Evolutionary conservation across 2,888 invertebrate genomes (phyloP).

Genomic region (Apotomis betuletana): DNA sequence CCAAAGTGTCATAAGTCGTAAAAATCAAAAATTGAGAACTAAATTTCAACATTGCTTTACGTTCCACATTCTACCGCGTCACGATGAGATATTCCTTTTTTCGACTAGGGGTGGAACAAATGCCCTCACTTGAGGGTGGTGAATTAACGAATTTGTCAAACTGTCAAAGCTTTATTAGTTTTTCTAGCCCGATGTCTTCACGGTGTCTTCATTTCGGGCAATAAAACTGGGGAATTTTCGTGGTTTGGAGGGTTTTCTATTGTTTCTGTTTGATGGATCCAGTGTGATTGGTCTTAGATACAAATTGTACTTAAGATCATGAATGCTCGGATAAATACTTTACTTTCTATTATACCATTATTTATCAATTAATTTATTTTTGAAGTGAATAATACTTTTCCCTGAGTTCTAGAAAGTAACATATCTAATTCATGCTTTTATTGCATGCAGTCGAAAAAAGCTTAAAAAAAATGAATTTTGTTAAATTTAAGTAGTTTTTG

Average conservation of each 20-base stretch:
- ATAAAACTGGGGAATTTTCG: conserved; percentile 22
- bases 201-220: conserved; percentile 51
- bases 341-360: too few relatives aligned
- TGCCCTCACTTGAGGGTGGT: conserved; percentile 48
- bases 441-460: too few relatives aligned
- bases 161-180: conserved; percentile 79
- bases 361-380: too few relatives aligned
- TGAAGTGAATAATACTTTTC: too few relatives aligned
- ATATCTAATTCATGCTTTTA: too few relatives aligned
- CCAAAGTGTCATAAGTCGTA: conserved; percentile 14
- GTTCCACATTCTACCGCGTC: conserved; percentile 2
- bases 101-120: conserved; percentile 26
- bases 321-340: too few relatives aligned
- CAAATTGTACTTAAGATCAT: not conserved
- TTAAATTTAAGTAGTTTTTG: too few relatives aligned
- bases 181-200: conserved; percentile 65
- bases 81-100: conserved; percentile 29
- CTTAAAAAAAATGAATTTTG: too few relatives aligned
- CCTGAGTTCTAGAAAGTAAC: too few relatives aligned
- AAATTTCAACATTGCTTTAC: conserved; percentile 13
- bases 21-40: conserved; percentile 12
- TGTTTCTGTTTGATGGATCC: conserved; percentile 25
- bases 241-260: conserved; percentile 20
- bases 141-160: conserved; percentile 82
- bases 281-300: conserved; percentile 8